Percentiles rank a stretch among this genome's conserved stretches.
Conservation (phyloP, 2,888 invertebrate genomes). For the Hecatera dysodea region DNA sequence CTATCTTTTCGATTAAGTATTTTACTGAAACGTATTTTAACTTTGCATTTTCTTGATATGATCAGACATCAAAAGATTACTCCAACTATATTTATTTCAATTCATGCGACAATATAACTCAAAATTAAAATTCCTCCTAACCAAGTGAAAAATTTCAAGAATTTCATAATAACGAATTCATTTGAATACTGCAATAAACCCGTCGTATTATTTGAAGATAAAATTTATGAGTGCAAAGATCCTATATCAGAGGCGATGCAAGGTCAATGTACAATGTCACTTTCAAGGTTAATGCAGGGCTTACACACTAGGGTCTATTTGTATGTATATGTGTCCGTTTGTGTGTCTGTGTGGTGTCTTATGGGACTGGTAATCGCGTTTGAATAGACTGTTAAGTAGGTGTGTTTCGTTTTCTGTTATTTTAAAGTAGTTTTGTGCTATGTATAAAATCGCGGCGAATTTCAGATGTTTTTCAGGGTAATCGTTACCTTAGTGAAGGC, state of each 20-base stretch:
- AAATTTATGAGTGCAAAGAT: constrained; percentile 72
- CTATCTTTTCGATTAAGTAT: background rate
- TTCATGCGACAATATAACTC: constrained; percentile 11
- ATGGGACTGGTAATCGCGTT: constrained; percentile 26
- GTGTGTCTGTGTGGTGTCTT: constrained; percentile 23
- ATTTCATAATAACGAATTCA: constrained; percentile 41
- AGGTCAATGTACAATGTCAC: constrained; percentile 73
- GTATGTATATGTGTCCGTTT: constrained; percentile 13
- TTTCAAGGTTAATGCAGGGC: constrained; percentile 71
- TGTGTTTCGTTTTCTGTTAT: background rate
- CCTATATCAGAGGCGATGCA: constrained; percentile 67
- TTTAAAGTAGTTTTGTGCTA: background rate
- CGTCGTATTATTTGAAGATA: constrained; percentile 65
- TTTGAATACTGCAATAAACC: constrained; percentile 53
- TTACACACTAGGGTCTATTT: constrained; percentile 39
- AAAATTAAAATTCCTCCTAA: constrained; percentile 20
- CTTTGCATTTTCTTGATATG: background rate
- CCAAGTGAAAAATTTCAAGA: constrained; percentile 26
- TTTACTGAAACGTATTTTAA: background rate
- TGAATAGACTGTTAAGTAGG: constrained; percentile 24
- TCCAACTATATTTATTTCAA: constrained; percentile 6
- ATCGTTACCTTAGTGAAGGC: no score
- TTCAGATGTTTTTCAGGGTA: no score
- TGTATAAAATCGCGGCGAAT: no score
- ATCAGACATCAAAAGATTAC: background rate